A percentile compares a stretch with the other conserved stretches of the same genome.
phyloP scores from a whole-genome alignment of 64 coral and sea anemone species.

The Acropora yongei region DNA sequence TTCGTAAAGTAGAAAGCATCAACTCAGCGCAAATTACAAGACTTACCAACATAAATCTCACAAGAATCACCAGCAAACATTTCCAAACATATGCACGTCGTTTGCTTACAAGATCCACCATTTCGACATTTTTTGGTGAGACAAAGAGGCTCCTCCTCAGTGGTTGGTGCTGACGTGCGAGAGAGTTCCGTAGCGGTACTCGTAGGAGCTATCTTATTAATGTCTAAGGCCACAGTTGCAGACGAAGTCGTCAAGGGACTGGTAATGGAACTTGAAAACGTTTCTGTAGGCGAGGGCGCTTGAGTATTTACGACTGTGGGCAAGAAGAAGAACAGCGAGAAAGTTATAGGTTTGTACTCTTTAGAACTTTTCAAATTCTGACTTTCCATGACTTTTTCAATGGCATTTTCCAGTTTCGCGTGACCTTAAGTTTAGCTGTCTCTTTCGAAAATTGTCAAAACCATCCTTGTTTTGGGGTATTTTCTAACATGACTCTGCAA shows the following conservation, averaged over 20 bases:
- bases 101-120: constrained; percentile 17
- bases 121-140: neutral
- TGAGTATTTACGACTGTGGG: neutral
- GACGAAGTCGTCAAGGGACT: neutral
- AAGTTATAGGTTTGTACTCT: neutral
- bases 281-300: neutral
- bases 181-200: neutral
- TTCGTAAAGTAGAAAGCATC: neutral
- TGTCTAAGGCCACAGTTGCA: neutral
- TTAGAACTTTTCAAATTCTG: neutral
- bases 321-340: neutral
- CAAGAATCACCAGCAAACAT: constrained; percentile 26
- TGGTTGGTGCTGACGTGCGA: neutral
- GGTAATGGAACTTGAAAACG: neutral
- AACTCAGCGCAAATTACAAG: neutral
- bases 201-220: neutral
- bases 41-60: constrained; percentile 35
- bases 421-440: too few relatives aligned
- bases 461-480: too few relatives aligned
- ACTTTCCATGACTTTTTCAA: too few relatives aligned
- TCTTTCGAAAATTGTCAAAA: too few relatives aligned
- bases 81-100: constrained; percentile 12
- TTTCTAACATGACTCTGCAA: too few relatives aligned
- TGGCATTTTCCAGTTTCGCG: too few relatives aligned
- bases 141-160: neutral